A percentile compares a stretch with the other conserved stretches of the same genome.
phyloP scores from a whole-genome alignment of 2,888 invertebrate species.

The Sesia bembeciformis region DNA sequence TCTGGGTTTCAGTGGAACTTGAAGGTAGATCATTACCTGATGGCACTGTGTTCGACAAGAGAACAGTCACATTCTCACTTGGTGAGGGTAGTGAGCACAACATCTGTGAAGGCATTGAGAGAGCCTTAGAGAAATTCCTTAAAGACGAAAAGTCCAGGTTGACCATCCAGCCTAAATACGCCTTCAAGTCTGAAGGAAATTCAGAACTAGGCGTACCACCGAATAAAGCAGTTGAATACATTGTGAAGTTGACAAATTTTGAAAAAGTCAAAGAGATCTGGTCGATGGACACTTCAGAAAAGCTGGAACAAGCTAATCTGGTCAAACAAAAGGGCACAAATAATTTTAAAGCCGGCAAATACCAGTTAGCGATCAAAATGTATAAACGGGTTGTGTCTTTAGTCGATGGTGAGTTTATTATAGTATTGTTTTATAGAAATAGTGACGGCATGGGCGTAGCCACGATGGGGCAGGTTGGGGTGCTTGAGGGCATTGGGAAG shows the following conservation, averaged over 20 bases:
- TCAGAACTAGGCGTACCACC: constrained; percentile 82
- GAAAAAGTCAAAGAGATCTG: constrained; percentile 88
- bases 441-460: too few species aligned
- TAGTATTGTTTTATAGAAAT: too few species aligned
- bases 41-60: constrained; percentile 85
- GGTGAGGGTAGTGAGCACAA: constrained; percentile 88
- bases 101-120: constrained; percentile 87
- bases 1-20: constrained; percentile 77
- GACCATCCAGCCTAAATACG: constrained; percentile 84
- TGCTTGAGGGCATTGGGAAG: too few species aligned
- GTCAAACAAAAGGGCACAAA: constrained; percentile 93
- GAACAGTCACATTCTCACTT: constrained; percentile 85
- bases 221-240: constrained; percentile 85
- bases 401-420: constrained; percentile 55
- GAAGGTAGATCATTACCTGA: constrained; percentile 70
- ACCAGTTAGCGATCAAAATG: constrained; percentile 86
- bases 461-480: too few species aligned
- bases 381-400: constrained; percentile 84
- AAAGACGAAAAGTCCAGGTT: constrained; percentile 85
- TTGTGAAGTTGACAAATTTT: constrained; percentile 86
- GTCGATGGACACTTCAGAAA: constrained; percentile 86
- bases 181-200: constrained; percentile 83
- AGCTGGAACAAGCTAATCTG: constrained; percentile 85
- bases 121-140: constrained; percentile 86
- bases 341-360: constrained; percentile 89